Evolutionary conservation across 2,888 invertebrate genomes (phyloP).

Genomic region (Pseudococcus viburni): DNA sequence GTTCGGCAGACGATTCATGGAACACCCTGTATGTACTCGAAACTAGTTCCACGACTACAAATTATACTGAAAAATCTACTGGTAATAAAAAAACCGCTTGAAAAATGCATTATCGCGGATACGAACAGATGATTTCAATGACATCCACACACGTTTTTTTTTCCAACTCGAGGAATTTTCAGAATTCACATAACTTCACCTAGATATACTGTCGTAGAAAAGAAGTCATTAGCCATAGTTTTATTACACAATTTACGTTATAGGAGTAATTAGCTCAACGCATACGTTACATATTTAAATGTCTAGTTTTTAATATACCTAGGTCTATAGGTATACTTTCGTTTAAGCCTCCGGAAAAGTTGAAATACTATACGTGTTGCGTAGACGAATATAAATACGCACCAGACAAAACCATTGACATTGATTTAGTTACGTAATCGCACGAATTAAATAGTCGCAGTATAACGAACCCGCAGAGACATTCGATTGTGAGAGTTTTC

Average conservation of each 20-base stretch:
- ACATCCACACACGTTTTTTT: neutral
- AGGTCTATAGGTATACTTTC: constrained; percentile 12
- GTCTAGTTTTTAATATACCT: neutral
- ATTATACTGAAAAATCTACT: too few species aligned
- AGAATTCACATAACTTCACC: neutral
- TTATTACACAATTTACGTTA: neutral
- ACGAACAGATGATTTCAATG: constrained; percentile 2
- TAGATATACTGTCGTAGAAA: neutral
- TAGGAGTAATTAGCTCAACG: neutral
- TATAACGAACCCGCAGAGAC: neutral
- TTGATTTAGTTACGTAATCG: constrained; percentile 11
- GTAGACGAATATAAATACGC: neutral
- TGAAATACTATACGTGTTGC: neutral
- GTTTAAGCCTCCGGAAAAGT: constrained; percentile 4
- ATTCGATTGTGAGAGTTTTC: neutral
- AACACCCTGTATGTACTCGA: too few species aligned
- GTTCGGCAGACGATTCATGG: too few species aligned
- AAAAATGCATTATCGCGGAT: neutral
- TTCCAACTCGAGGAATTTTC: neutral
- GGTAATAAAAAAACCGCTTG: neutral
- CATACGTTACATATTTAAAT: neutral
- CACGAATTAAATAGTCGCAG: neutral
- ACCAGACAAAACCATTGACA: constrained; percentile 1
- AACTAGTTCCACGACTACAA: too few species aligned
- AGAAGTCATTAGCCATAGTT: neutral